Percentiles rank a stretch among this genome's conserved stretches.
phyloP scores from a whole-genome alignment of 2,797 vertebrate species.

The Diceros bicornis region DNA sequence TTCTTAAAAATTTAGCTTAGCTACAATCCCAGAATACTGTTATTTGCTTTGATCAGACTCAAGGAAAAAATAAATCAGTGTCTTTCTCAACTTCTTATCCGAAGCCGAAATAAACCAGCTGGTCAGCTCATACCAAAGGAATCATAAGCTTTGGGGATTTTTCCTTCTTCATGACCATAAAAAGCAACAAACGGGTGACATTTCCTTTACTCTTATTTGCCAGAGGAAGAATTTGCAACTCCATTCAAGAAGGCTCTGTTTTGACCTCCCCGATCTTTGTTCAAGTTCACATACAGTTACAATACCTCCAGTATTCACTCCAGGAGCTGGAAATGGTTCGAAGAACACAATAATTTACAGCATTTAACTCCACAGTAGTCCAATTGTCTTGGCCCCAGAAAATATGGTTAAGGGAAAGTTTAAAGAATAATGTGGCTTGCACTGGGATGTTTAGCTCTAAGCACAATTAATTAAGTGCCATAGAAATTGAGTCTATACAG shows the following conservation, averaged over 20 bases:
- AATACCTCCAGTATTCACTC: conserved; percentile 72
- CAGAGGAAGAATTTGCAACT: conserved; percentile 72
- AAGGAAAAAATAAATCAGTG: conserved; percentile 68
- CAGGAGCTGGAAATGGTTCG: conserved; percentile 17
- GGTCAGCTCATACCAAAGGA: conserved; percentile 74
- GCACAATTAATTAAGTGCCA: background rate
- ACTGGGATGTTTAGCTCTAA: background rate
- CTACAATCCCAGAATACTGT: conserved; percentile 12
- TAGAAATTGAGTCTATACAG: conserved; percentile 52
- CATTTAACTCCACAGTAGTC: conserved; percentile 72
- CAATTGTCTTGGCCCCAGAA: conserved; percentile 65
- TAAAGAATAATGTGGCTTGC: background rate
- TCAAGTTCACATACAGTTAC: conserved; percentile 67
- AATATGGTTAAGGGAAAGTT: background rate
- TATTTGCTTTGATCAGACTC: conserved; percentile 71
- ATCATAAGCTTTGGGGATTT: conserved; percentile 71
- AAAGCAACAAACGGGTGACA: conserved; percentile 79
- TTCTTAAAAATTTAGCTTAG: conserved; percentile 16
- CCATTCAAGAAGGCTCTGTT: conserved; percentile 69
- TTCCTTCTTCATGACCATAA: conserved; percentile 84
- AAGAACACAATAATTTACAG: conserved; percentile 55
- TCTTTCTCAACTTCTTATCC: conserved; percentile 70
- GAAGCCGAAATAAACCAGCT: conserved; percentile 78
- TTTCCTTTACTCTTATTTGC: conserved; percentile 70
- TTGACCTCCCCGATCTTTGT: conserved; percentile 62